These are phyloP conservation scores for Netta rufina DNA, from an alignment of 2,797 vertebrate genomes.

Conservation along the genomic window DNA sequence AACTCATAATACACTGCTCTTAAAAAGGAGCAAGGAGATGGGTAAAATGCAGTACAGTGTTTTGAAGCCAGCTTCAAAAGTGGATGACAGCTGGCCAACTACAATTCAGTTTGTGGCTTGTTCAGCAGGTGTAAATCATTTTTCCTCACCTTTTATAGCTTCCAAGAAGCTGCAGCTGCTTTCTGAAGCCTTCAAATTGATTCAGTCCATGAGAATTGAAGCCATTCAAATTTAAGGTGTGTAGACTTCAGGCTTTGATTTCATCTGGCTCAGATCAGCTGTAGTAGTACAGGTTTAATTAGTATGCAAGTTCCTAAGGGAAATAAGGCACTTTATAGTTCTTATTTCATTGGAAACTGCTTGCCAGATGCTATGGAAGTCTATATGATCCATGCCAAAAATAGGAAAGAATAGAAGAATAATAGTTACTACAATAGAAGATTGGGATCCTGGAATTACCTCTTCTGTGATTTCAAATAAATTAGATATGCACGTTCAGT, in stretches of 20 bases:
- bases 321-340: slow-evolving; percentile 36
- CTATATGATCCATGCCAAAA: not conserved
- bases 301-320: slow-evolving; percentile 20
- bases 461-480: not conserved
- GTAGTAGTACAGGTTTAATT: slow-evolving; percentile 30
- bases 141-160: slow-evolving; percentile 15
- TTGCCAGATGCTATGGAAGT: slow-evolving; percentile 51
- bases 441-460: not conserved
- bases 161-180: slow-evolving; percentile 18
- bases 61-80: slow-evolving; percentile 40
- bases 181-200: slow-evolving; percentile 28
- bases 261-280: slow-evolving; percentile 48
- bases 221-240: slow-evolving; percentile 17
- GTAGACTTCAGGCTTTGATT: slow-evolving; percentile 34
- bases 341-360: slow-evolving; percentile 13
- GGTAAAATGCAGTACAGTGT: not conserved
- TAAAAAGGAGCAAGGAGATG: not conserved
- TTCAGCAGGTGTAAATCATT: slow-evolving; percentile 12
- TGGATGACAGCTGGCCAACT: slow-evolving; percentile 10
- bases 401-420: not conserved
- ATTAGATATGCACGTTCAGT: not conserved
- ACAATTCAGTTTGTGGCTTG: not conserved
- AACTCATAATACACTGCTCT: not conserved
- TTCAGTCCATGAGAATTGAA: not conserved
- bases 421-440: not conserved